A percentile compares a stretch with the other conserved stretches of the same genome.
phyloP scores from a whole-genome alignment of 2,888 invertebrate species.

The Lydus trimaculatus region DNA sequence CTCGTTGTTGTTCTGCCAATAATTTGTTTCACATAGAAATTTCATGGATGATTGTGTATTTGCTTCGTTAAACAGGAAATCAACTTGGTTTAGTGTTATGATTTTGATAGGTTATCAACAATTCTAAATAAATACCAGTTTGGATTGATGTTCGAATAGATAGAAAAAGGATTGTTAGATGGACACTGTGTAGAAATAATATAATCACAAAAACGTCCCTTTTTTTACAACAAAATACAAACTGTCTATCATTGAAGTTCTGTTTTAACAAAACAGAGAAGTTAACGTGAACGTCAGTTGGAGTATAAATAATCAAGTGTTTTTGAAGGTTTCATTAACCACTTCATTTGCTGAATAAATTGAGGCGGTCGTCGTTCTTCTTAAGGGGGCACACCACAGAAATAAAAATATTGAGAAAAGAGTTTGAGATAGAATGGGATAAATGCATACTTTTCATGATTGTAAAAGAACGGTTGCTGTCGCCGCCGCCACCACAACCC shows the following conservation, averaged over 20 bases:
- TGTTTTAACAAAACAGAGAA: background rate
- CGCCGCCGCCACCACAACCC: constrained; percentile 18
- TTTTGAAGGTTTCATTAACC: constrained; percentile 47
- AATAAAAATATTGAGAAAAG: constrained; percentile 42
- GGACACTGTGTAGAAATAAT: background rate
- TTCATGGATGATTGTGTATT: background rate
- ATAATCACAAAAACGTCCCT: background rate
- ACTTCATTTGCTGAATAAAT: constrained; percentile 50
- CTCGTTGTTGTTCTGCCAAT: background rate
- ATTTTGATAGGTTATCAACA: background rate
- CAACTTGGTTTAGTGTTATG: background rate
- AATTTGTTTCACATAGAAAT: background rate
- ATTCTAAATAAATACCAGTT: background rate
- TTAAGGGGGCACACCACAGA: constrained; percentile 35
- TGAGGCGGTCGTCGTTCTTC: constrained; percentile 33
- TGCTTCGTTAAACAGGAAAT: constrained; percentile 8
- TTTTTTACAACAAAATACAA: background rate
- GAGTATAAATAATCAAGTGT: constrained; percentile 45
- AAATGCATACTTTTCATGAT: constrained; percentile 37
- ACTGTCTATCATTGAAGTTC: background rate
- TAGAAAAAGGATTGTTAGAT: background rate
- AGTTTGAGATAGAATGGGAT: constrained; percentile 41
- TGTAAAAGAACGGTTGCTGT: constrained; percentile 35
- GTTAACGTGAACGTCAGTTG: background rate
- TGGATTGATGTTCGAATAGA: background rate